Percentiles rank a stretch among this genome's conserved stretches.
These are phyloP conservation scores for Hesperia comma DNA, from an alignment of 2,888 invertebrate species.

Conservation along the genomic window DNA sequence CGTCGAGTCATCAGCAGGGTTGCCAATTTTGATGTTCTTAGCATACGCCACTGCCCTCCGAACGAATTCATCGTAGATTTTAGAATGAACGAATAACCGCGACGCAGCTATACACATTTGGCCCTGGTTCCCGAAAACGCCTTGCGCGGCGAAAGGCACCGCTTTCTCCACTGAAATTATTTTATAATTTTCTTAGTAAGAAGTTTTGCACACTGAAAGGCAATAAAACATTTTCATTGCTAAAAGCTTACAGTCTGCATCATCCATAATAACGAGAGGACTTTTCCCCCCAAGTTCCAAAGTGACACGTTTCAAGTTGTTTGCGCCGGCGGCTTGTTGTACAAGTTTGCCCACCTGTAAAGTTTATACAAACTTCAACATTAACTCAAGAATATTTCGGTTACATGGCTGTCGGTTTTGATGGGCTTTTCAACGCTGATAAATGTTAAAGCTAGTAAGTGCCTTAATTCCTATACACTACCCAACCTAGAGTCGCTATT, in stretches of 20 bases:
- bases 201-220: neutral
- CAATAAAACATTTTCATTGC: neutral
- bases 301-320: conserved; percentile 91
- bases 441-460: no score
- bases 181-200: no score
- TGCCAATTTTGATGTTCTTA: conserved; percentile 87
- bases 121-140: conserved; percentile 61
- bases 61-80: conserved; percentile 92
- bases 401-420: no score
- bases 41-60: conserved; percentile 87
- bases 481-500: no score
- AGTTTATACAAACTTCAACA: conserved; percentile 56
- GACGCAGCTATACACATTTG: conserved; percentile 66
- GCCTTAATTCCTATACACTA: no score
- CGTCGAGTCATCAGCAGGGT: no score
- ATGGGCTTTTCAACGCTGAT: neutral
- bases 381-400: conserved; percentile 51
- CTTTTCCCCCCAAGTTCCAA: conserved; percentile 95
- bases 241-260: conserved; percentile 86
- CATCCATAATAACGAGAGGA: conserved; percentile 91
- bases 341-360: conserved; percentile 83
- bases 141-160: conserved; percentile 54
- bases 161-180: conserved; percentile 56
- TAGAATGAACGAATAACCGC: conserved; percentile 62
- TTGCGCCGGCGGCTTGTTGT: conserved; percentile 88